Evolutionary conservation across 2,888 invertebrate species (phyloP).

Genomic region (Tetanocera ferruginea): DNA sequence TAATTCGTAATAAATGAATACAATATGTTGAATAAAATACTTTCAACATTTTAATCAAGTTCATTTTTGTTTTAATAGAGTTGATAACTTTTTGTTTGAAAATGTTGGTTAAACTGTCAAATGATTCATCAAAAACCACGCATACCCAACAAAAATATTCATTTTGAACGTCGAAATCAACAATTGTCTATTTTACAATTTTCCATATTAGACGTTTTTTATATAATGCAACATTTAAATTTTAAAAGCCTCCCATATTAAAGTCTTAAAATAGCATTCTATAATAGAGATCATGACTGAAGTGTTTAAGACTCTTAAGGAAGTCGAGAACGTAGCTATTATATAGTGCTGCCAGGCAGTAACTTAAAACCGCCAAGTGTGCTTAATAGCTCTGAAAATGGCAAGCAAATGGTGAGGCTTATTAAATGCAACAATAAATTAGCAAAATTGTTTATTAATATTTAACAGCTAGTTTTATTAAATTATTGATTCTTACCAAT

Average conservation of each 20-base stretch:
- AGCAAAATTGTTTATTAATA: constrained; percentile 16
- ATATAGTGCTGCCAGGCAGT: background rate
- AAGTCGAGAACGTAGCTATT: background rate
- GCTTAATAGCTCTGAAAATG: background rate
- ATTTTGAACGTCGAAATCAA: too few relatives aligned
- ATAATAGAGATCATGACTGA: background rate
- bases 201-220: background rate
- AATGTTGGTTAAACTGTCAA: too few relatives aligned
- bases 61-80: too few relatives aligned
- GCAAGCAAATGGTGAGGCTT: background rate
- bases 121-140: too few relatives aligned
- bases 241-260: too few relatives aligned
- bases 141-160: too few relatives aligned
- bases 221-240: background rate
- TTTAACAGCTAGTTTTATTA: background rate
- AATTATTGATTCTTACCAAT: constrained; percentile 28
- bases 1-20: too few relatives aligned
- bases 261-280: background rate
- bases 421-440: constrained; percentile 1
- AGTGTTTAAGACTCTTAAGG: background rate
- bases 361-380: background rate
- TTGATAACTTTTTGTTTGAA: too few relatives aligned
- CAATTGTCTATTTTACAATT: background rate
- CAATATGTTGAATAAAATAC: too few relatives aligned
- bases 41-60: too few relatives aligned